Percentiles rank a stretch among this genome's conserved stretches.
Evolutionary conservation across 1,140 invertebrate species (phyloP).

Genomic region (Leptoteleia sp.): DNA sequence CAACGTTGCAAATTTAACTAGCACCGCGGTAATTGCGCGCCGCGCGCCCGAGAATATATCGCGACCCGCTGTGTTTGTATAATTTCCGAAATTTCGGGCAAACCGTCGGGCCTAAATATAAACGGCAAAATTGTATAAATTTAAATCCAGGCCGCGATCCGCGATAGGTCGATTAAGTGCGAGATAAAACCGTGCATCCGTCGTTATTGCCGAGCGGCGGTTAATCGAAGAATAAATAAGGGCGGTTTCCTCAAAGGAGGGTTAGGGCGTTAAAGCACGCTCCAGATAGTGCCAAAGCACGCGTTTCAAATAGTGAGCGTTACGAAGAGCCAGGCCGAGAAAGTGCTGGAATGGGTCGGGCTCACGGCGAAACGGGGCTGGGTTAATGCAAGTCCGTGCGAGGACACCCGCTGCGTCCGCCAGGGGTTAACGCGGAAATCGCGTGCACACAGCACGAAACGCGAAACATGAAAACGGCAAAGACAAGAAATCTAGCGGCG

Average conservation of each 20-base stretch:
- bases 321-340: slow-evolving; percentile 44
- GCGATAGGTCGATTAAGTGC: slow-evolving; percentile 63
- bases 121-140: slow-evolving; percentile 32
- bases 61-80: slow-evolving; percentile 10
- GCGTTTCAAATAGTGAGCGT: slow-evolving; percentile 67
- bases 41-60: slow-evolving; percentile 12
- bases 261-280: slow-evolving; percentile 60
- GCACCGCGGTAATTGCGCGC: slow-evolving; percentile 21
- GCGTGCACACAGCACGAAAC: slow-evolving; percentile 73
- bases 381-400: slow-evolving; percentile 75
- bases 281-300: slow-evolving; percentile 69
- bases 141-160: slow-evolving; percentile 30
- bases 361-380: slow-evolving; percentile 60
- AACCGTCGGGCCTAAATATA: slow-evolving; percentile 3
- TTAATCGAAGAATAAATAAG: slow-evolving; percentile 78
- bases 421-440: slow-evolving; percentile 79
- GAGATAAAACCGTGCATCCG: slow-evolving; percentile 66
- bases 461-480: slow-evolving; percentile 60
- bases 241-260: slow-evolving; percentile 62
- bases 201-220: slow-evolving; percentile 64
- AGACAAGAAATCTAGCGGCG: slow-evolving; percentile 58
- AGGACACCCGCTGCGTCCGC: slow-evolving; percentile 77
- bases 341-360: slow-evolving; percentile 43
- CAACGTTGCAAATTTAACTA: slow-evolving; percentile 25
- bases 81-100: too few species aligned